These are phyloP conservation scores for Drosophila buzzatii DNA, from an alignment of 2,888 invertebrate species.

Conservation along the genomic window DNA sequence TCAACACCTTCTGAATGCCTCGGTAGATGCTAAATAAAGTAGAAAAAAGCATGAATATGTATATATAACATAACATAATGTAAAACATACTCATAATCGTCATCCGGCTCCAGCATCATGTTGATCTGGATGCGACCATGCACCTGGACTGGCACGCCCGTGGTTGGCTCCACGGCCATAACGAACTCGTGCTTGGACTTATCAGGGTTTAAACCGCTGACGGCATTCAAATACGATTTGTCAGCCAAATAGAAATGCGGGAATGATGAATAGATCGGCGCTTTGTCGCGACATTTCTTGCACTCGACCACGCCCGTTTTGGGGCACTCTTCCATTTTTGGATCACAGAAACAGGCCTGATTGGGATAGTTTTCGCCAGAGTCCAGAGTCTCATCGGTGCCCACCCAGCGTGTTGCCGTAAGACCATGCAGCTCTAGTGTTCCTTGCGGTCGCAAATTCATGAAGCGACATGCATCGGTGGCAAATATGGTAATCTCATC, in stretches of 20 bases:
- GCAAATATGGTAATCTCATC: conserved; percentile 89
- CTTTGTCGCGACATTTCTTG: conserved; percentile 90
- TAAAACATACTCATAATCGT: conserved; percentile 86
- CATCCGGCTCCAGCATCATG: conserved; percentile 87
- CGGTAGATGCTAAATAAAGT: conserved; percentile 87
- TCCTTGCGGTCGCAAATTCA: conserved; percentile 82
- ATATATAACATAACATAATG: neutral
- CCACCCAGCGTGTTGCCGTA: conserved; percentile 84
- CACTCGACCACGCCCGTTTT: conserved; percentile 90
- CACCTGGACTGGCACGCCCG: conserved; percentile 92
- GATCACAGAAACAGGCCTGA: conserved; percentile 89
- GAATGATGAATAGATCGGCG: conserved; percentile 93
- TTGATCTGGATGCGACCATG: conserved; percentile 92
- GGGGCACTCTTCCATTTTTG: conserved; percentile 86
- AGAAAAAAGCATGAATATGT: neutral
- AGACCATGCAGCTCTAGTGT: conserved; percentile 64
- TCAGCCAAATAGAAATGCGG: conserved; percentile 93
- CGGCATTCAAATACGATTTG: conserved; percentile 87
- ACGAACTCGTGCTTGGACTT: conserved; percentile 88
- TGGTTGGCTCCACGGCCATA: conserved; percentile 90
- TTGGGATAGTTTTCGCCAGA: conserved; percentile 88
- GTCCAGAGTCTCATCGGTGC: conserved; percentile 89
- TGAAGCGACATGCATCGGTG: conserved; percentile 92
- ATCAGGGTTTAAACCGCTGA: conserved; percentile 89
- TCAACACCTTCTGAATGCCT: conserved; percentile 86